These are phyloP conservation scores for Sphenodon punctatus DNA, from an alignment of 2,797 vertebrate species.

Conservation along the genomic window DNA sequence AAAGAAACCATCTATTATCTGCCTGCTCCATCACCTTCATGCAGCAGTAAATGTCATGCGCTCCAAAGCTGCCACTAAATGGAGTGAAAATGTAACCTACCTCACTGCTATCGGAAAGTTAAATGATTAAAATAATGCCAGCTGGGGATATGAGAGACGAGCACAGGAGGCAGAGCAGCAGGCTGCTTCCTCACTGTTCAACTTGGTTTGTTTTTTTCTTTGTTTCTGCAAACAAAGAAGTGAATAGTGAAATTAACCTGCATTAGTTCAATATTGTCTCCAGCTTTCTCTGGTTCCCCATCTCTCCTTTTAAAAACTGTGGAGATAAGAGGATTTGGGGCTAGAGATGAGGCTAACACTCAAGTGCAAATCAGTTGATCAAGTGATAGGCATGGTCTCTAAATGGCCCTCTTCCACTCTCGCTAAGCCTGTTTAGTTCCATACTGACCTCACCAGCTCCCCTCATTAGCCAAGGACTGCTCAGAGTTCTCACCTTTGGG, in stretches of 20 bases:
- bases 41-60: slow-evolving; percentile 40
- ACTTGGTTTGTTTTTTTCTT: background rate
- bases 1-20: slow-evolving; percentile 33
- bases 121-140: slow-evolving; percentile 66
- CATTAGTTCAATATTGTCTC: background rate
- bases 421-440: slow-evolving; percentile 12
- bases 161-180: slow-evolving; percentile 27
- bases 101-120: slow-evolving; percentile 52
- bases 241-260: slow-evolving; percentile 37
- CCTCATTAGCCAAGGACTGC: slow-evolving; percentile 48
- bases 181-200: slow-evolving; percentile 26
- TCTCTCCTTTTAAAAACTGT: background rate
- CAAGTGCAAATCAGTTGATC: slow-evolving; percentile 35
- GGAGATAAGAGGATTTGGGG: slow-evolving; percentile 35
- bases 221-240: slow-evolving; percentile 37
- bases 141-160: background rate
- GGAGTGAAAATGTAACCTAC: slow-evolving; percentile 46
- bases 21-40: slow-evolving; percentile 42
- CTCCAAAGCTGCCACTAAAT: slow-evolving; percentile 49
- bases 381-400: background rate
- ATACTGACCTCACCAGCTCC: slow-evolving; percentile 39
- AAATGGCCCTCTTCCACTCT: slow-evolving; percentile 29
- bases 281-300: background rate
- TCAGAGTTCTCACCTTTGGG: slow-evolving; percentile 11
- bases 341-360: slow-evolving; percentile 36